Evolutionary conservation across 2,888 invertebrate species (phyloP).

Genomic region (Trissolcus brochymenae): DNA sequence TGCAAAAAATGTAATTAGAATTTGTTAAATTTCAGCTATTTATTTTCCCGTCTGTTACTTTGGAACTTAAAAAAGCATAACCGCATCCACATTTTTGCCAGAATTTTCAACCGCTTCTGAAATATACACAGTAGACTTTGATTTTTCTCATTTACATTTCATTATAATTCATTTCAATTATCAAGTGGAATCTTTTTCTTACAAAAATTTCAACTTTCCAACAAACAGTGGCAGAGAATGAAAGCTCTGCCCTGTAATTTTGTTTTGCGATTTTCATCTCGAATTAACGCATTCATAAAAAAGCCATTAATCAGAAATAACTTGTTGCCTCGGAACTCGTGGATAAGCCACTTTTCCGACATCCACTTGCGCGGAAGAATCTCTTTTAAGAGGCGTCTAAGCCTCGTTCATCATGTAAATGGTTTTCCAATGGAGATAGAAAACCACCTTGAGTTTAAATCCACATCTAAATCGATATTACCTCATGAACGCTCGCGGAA

Average conservation of each 20-base stretch:
- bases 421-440: conserved; percentile 59
- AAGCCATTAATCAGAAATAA: conserved; percentile 55
- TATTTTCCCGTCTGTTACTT: conserved; percentile 4
- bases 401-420: conserved; percentile 59
- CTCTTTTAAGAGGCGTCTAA: conserved; percentile 54
- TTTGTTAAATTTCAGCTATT: conserved; percentile 12
- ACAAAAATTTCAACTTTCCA: conserved; percentile 4
- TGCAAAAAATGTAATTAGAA: conserved; percentile 14
- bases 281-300: conserved; percentile 30
- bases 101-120: too few species aligned
- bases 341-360: conserved; percentile 54
- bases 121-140: conserved; percentile 18
- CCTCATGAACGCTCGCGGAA: conserved; percentile 39
- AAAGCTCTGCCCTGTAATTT: neutral
- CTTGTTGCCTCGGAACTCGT: conserved; percentile 56
- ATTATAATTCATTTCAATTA: conserved; percentile 32
- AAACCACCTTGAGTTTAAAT: conserved; percentile 51
- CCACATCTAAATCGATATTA: conserved; percentile 51
- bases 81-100: neutral
- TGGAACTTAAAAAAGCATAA: conserved; percentile 4
- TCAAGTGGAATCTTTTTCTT: neutral
- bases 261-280: conserved; percentile 1
- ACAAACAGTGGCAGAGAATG: conserved; percentile 1
- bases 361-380: conserved; percentile 55
- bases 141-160: conserved; percentile 38